Evolutionary conservation across 2,113 vertebrate genomes (phyloP), one percentile per base, ranked within the genome.

Genomic region (Oncorhynchus nerka): DNA sequence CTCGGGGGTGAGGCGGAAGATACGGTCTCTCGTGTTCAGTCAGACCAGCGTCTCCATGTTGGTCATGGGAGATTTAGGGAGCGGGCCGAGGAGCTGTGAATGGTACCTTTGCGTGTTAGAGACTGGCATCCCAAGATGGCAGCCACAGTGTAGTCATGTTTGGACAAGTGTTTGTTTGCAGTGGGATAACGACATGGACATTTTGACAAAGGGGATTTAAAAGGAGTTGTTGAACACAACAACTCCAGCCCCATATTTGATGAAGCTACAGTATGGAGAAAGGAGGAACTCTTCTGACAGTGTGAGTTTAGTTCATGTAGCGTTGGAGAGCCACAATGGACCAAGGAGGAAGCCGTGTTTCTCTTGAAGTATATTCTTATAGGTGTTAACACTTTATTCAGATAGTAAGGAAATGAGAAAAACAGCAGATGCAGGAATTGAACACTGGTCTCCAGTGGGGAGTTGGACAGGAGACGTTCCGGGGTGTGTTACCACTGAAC

Each of bases 171-270:
- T 76, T 55, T 70, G 81, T n/a, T 80, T 4, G 19, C 70, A 30
- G 83, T 84, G 85, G 85, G 85, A 51, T 77, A 80, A 22, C 51
- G 88, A 89, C 89, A 90, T 72, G 78, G 84, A 88, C 82, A 57
- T 83, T 64, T 86, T 84, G 87, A 91, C 85, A 89, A 91, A 91
- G 71, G 68, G 81, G 89, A 90, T 90, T 91, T 86, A 86, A 84
- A 79, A 86, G 78, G 73, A 88, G 75, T 82, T 77, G 83, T 80
- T 77, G 78, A 83, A 81, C 84, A 72, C 74, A 78, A 76, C 32
- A 76, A 73, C 30, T 66, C 20, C 49, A 85, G 80, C 71, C 59
- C 69, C 77, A 82, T 75, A 81, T 81, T 83, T 81, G 84, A 86
- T 79, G 39, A 83, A 79, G 80, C 82, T 85, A 34, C 34, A 34